Conservation (phyloP, 2,888 invertebrate species). For the Cremastobaeus sp. region DNA sequence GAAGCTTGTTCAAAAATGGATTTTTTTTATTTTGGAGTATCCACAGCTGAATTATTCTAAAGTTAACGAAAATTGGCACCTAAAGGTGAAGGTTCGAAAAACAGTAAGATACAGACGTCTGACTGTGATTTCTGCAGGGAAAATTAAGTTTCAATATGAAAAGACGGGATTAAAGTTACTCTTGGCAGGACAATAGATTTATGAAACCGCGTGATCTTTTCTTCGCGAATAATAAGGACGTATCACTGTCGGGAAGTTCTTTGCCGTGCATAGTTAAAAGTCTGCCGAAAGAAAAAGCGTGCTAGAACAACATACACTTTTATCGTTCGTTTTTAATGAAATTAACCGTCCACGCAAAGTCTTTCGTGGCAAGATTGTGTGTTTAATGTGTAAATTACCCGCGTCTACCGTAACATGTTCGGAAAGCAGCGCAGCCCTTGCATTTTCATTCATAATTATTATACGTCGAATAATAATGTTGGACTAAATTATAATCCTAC, state of each 20-base stretch:
- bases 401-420: constrained; percentile 17
- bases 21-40: too few species aligned
- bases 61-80: too few species aligned
- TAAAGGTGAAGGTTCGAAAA: too few species aligned
- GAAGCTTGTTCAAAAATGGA: too few species aligned
- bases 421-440: neutral
- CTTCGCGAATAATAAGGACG: constrained; percentile 21
- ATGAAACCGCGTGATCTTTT: constrained; percentile 29
- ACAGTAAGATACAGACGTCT: too few species aligned
- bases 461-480: constrained; percentile 16
- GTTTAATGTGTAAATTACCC: constrained; percentile 26
- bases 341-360: constrained; percentile 17
- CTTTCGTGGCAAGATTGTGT: constrained; percentile 11
- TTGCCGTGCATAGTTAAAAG: constrained; percentile 5
- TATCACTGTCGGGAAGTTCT: constrained; percentile 26
- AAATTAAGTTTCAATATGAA: too few species aligned
- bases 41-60: too few species aligned
- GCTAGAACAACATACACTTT: constrained; percentile 3
- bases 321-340: constrained; percentile 22
- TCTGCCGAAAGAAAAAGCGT: constrained; percentile 1
- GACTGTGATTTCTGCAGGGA: too few species aligned
- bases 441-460: constrained; percentile 23
- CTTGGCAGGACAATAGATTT: constrained; percentile 29
- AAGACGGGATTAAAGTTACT: too few species aligned
- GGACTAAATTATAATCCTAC: too few species aligned